Percentiles rank a stretch among this genome's conserved stretches.
Evolutionary conservation across 2,797 vertebrate genomes (phyloP).

Genomic region (Onychomys arenicola): DNA sequence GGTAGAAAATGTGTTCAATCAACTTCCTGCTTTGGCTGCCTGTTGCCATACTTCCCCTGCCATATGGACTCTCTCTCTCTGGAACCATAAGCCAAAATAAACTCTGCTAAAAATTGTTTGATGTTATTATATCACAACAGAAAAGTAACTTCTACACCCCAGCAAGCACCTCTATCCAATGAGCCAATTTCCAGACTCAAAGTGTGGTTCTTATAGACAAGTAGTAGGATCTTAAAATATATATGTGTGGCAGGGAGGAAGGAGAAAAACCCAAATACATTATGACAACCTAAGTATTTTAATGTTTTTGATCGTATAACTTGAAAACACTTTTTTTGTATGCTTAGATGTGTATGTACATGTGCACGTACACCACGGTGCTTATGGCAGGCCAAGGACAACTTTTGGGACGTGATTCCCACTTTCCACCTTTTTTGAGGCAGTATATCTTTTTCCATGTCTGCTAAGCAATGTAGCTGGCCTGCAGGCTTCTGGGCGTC

Average conservation of each 20-base stretch:
- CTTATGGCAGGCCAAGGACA: not conserved
- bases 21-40: not conserved
- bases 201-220: not conserved
- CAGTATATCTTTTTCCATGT: not conserved
- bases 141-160: not conserved
- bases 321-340: not conserved
- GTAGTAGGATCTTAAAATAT: not conserved
- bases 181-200: not conserved
- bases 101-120: not conserved
- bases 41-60: not conserved
- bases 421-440: not conserved
- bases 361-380: no score
- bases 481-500: not conserved
- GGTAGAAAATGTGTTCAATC: not conserved
- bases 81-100: not conserved
- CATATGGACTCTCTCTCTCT: not conserved
- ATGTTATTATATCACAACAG: not conserved
- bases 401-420: not conserved
- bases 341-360: not conserved
- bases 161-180: not conserved
- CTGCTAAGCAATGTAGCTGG: not conserved
- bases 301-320: not conserved
- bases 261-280: not conserved
- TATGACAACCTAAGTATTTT: not conserved
- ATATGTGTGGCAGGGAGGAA: not conserved